A percentile compares a stretch with the other conserved stretches of the same genome.
Conservation (phyloP, 2,797 vertebrate genomes). For the Botia almorhae region DNA sequence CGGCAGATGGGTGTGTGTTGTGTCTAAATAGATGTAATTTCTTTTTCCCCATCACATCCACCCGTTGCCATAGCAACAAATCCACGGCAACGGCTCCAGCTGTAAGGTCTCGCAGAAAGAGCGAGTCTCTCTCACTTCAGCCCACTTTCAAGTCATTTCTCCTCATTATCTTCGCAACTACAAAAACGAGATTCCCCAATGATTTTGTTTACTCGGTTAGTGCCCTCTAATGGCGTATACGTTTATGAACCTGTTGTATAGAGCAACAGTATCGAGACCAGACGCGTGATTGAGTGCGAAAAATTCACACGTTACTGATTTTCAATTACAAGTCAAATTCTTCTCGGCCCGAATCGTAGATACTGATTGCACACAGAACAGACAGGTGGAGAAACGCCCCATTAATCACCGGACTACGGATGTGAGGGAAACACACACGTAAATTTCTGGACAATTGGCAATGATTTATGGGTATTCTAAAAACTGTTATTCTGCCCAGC, state of each 20-base stretch:
- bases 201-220: conserved; percentile 29
- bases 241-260: conserved; percentile 24
- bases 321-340: conserved; percentile 13
- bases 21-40: conserved; percentile 27
- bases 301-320: neutral
- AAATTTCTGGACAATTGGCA: conserved; percentile 32
- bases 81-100: conserved; percentile 50
- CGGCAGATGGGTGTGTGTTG: conserved; percentile 46
- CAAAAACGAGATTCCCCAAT: conserved; percentile 29
- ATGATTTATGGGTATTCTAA: conserved; percentile 50
- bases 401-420: conserved; percentile 39
- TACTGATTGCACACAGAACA: neutral
- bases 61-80: conserved; percentile 58
- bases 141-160: conserved; percentile 24
- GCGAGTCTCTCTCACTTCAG: conserved; percentile 25
- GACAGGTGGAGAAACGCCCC: neutral
- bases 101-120: conserved; percentile 26
- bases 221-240: neutral
- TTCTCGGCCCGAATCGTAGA: neutral
- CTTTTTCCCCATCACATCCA: conserved; percentile 30
- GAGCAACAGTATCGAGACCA: neutral
- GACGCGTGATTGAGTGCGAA: conserved; percentile 14
- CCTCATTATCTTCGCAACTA: conserved; percentile 28
- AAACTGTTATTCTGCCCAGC: conserved; percentile 49
- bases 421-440: conserved; percentile 14